Evolutionary conservation across 2,888 invertebrate genomes (phyloP).

Genomic region (Mayetiola destructor): DNA sequence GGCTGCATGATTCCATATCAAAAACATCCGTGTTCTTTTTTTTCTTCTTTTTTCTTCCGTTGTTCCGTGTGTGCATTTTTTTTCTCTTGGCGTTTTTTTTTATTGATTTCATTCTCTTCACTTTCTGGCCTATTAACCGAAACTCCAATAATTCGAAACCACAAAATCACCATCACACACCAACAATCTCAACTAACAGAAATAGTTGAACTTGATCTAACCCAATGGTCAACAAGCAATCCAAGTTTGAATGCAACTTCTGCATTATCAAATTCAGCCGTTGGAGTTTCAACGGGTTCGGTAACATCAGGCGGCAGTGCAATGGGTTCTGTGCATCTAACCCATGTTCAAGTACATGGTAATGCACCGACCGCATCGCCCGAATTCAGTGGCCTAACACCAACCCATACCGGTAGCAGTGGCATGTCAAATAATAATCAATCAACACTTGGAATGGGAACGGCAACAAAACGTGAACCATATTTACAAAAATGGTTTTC

Average conservation of each 20-base stretch:
- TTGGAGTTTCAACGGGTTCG: not conserved
- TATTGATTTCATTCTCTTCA: no score
- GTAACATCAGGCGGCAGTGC: slow-evolving; percentile 6
- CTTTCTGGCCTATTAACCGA: no score
- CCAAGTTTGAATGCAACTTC: slow-evolving; percentile 7
- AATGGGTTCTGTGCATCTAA: not conserved
- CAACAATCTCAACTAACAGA: slow-evolving; percentile 18
- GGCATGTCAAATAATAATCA: not conserved
- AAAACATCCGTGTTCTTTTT: not conserved
- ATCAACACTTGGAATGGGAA: not conserved
- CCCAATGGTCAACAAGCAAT: slow-evolving; percentile 18
- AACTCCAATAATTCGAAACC: not conserved
- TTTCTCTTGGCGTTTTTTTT: not conserved
- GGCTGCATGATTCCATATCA: slow-evolving; percentile 2
- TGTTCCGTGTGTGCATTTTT: not conserved
- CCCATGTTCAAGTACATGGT: not conserved
- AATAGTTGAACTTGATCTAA: slow-evolving; percentile 22
- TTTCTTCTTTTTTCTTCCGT: not conserved
- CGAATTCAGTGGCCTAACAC: slow-evolving; percentile 2
- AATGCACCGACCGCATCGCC: slow-evolving; percentile 12
- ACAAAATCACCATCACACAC: not conserved
- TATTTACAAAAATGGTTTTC: slow-evolving; percentile 28
- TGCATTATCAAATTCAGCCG: not conserved
- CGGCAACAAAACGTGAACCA: slow-evolving; percentile 22
- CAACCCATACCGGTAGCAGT: not conserved